Evolutionary conservation across 2,113 vertebrate species (phyloP).

Genomic region (Grammomys surdaster): DNA sequence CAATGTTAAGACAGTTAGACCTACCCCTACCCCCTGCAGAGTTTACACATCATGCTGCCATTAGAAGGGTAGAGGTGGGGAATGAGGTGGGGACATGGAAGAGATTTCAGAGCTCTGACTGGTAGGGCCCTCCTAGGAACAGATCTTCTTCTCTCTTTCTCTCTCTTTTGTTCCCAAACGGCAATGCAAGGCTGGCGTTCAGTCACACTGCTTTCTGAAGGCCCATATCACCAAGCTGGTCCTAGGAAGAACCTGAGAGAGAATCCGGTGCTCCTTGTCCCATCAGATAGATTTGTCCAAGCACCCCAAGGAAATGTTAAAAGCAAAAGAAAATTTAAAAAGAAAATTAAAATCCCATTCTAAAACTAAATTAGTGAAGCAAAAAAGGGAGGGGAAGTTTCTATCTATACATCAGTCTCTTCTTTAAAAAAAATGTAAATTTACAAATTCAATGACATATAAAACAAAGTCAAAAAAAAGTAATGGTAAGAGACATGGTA

Average conservation of each 20-base stretch:
- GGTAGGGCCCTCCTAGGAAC: constrained; percentile 85
- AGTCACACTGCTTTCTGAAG: constrained; percentile 71
- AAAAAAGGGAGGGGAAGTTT: constrained; percentile 85
- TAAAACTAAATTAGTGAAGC: constrained; percentile 94
- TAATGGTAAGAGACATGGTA: constrained; percentile 93
- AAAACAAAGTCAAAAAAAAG: constrained; percentile 95
- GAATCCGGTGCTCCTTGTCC: constrained; percentile 88
- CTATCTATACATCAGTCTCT: constrained; percentile 92
- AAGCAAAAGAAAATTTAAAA: constrained; percentile 83
- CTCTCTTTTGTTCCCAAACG: constrained; percentile 47
- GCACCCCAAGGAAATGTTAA: constrained; percentile 91
- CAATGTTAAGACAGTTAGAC: constrained; percentile 89
- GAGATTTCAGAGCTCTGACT: constrained; percentile 83
- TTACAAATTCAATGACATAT: constrained; percentile 93
- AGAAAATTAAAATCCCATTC: constrained; percentile 80
- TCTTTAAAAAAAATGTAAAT: constrained; percentile 90
- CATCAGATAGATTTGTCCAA: constrained; percentile 91
- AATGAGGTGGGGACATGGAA: constrained; percentile 85
- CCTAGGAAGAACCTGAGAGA: constrained; percentile 91
- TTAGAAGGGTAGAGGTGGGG: constrained; percentile 83
- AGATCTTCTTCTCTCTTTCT: constrained; percentile 84
- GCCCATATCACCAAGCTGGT: constrained; percentile 84
- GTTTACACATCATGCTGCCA: constrained; percentile 85
- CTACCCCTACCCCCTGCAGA: constrained; percentile 79
- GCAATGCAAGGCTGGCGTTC: constrained; percentile 77